phyloP scores from a whole-genome alignment of 2,888 invertebrate genomes.

The Pilophorus perplexus region DNA sequence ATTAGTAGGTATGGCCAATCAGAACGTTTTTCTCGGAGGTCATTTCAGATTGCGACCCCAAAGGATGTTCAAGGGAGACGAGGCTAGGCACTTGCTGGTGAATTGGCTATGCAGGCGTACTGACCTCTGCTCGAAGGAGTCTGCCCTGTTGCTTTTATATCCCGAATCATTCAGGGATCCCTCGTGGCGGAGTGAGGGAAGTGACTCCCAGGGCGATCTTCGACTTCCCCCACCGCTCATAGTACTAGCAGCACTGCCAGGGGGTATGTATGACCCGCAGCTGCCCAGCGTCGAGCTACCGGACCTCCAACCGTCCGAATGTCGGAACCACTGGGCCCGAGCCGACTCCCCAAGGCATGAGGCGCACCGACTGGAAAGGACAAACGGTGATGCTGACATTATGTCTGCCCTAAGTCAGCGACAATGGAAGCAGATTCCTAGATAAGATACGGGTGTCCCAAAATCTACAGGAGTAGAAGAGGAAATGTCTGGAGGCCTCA shows the following conservation, averaged over 20 bases:
- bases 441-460: too few relatives aligned
- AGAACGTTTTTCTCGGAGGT: too few relatives aligned
- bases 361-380: constrained; percentile 61
- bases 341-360: constrained; percentile 88
- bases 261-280: constrained; percentile 59
- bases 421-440: too few relatives aligned
- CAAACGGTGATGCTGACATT: constrained; percentile 3
- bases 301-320: constrained; percentile 83
- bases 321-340: constrained; percentile 84
- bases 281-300: constrained; percentile 68
- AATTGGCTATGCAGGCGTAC: too few relatives aligned
- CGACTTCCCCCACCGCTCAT: constrained; percentile 53
- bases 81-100: too few relatives aligned
- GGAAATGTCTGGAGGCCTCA: too few relatives aligned
- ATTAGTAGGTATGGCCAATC: too few relatives aligned
- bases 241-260: constrained; percentile 48
- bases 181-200: constrained; percentile 80
- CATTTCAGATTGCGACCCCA: too few relatives aligned
- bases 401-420: neutral
- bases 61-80: too few relatives aligned
- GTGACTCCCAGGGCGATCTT: constrained; percentile 82
- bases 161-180: constrained; percentile 84
- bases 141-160: constrained; percentile 79
- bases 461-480: too few relatives aligned
- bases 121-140: constrained; percentile 84